These are phyloP conservation scores for Melinaea menophilus DNA, from an alignment of 2,888 invertebrate genomes.

Conservation along the genomic window DNA sequence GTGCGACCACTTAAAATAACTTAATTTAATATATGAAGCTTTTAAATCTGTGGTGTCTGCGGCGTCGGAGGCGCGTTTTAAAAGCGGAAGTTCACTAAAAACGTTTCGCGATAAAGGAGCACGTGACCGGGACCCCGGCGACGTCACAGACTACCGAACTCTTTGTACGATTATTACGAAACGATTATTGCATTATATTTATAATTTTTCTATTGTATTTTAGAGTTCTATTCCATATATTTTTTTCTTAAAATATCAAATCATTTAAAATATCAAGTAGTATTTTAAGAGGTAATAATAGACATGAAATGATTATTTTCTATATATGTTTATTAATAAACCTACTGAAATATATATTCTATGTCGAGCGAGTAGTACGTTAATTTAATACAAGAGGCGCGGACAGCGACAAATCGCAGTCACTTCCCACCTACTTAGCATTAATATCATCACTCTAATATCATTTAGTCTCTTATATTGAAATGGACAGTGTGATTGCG, in stretches of 20 bases:
- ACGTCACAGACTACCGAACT: slow-evolving; percentile 9
- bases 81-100: slow-evolving; percentile 66
- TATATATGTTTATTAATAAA: neutral
- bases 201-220: slow-evolving; percentile 6
- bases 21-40: slow-evolving; percentile 19
- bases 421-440: slow-evolving; percentile 38
- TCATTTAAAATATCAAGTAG: neutral
- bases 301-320: neutral
- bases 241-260: no score
- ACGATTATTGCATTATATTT: slow-evolving; percentile 9
- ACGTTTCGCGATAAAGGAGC: slow-evolving; percentile 61
- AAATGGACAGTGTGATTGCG: slow-evolving; percentile 33
- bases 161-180: slow-evolving; percentile 4
- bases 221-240: no score
- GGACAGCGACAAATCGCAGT: slow-evolving; percentile 42
- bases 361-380: slow-evolving; percentile 30
- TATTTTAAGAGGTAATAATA: neutral
- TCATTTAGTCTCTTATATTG: slow-evolving; percentile 35
- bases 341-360: slow-evolving; percentile 12
- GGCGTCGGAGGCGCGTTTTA: slow-evolving; percentile 33
- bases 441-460: slow-evolving; percentile 41
- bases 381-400: slow-evolving; percentile 38
- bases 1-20: slow-evolving; percentile 7
- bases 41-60: slow-evolving; percentile 30
- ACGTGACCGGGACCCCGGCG: slow-evolving; percentile 50